Evolutionary conservation across 1,140 invertebrate genomes (phyloP).

Genomic region (Papilio xuthus): DNA sequence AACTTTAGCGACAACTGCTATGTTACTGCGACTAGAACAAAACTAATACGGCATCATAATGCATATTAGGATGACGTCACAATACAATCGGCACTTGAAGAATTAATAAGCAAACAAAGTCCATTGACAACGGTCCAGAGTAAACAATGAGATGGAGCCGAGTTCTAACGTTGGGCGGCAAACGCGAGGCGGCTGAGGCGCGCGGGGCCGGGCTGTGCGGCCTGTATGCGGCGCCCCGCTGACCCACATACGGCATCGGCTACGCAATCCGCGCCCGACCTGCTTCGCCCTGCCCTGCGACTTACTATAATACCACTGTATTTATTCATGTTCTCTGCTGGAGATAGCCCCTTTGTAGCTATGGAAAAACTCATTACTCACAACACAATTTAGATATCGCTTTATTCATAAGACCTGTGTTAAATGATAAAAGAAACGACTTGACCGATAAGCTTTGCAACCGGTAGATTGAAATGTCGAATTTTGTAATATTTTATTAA

Average conservation of each 20-base stretch:
- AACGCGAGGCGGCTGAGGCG: background rate
- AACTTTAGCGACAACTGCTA: background rate
- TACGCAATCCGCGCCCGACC: slow-evolving; percentile 77
- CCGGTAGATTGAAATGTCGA: background rate
- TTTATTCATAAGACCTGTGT: background rate
- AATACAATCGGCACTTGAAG: slow-evolving; percentile 18
- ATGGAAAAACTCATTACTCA: background rate
- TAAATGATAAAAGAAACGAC: background rate
- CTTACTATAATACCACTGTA: slow-evolving; percentile 38
- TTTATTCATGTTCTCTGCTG: slow-evolving; percentile 31
- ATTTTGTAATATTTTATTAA: background rate
- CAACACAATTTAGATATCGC: background rate
- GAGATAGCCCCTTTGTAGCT: slow-evolving; percentile 2
- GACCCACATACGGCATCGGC: slow-evolving; percentile 76
- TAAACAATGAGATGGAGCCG: slow-evolving; percentile 27
- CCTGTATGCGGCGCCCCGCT: slow-evolving; percentile 70
- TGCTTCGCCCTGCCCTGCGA: slow-evolving; percentile 62
- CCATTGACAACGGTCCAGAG: slow-evolving; percentile 14
- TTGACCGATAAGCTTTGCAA: background rate
- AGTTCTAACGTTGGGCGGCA: slow-evolving; percentile 20
- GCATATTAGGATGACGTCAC: slow-evolving; percentile 12
- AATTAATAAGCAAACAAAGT: slow-evolving; percentile 34
- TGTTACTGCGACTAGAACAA: background rate
- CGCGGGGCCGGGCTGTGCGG: slow-evolving; percentile 44
- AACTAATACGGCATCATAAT: background rate